Evolutionary conservation across 2,797 vertebrate species (phyloP).

Genomic region (Fratercula arctica): DNA sequence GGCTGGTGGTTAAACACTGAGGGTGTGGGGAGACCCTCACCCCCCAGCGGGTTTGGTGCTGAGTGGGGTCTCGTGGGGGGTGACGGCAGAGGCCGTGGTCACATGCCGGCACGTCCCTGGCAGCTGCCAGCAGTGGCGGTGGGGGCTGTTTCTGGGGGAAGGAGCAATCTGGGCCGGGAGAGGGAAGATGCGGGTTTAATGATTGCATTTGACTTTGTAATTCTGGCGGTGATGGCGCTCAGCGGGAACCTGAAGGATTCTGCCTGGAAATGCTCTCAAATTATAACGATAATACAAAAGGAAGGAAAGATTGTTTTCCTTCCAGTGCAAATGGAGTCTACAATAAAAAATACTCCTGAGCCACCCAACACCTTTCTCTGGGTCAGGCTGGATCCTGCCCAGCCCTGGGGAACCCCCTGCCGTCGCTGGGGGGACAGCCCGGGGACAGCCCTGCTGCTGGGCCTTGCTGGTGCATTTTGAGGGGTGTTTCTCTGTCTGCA

Average conservation of each 20-base stretch:
- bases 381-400: neutral
- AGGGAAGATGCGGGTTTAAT: constrained; percentile 58
- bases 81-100: neutral
- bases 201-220: constrained; percentile 96
- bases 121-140: neutral
- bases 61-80: fast-evolving
- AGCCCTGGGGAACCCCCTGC: neutral
- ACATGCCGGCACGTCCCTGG: neutral
- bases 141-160: neutral
- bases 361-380: neutral
- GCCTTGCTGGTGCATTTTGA: neutral
- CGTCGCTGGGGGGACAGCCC: fast-evolving
- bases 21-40: neutral
- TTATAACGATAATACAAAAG: constrained; percentile 54
- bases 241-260: constrained; percentile 75
- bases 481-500: neutral
- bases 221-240: constrained; percentile 86
- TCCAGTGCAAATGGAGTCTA: neutral
- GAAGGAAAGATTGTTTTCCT: constrained; percentile 58
- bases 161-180: constrained; percentile 36
- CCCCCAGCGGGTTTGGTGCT: fast-evolving
- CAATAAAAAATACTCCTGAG: neutral
- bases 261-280: constrained; percentile 63
- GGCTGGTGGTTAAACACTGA: neutral
- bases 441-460: fast-evolving